A percentile compares a stretch with the other conserved stretches of the same genome.
Evolutionary conservation across 2,888 invertebrate genomes (phyloP).

Genomic region (Caradrina kadenii): DNA sequence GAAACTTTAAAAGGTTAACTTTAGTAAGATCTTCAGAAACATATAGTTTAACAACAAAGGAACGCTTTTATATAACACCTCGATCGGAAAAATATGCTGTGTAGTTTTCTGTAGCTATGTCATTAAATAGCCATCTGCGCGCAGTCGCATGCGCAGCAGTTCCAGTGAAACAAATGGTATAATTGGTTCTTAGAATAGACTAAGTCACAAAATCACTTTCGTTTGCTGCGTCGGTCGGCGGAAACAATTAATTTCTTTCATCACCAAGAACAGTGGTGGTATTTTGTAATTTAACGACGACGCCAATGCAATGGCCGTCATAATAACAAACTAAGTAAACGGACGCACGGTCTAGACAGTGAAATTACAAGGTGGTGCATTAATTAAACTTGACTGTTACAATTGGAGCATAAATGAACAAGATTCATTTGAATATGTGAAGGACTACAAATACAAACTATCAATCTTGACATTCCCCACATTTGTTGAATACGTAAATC

Average conservation of each 20-base stretch:
- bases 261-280: constrained; percentile 71
- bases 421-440: constrained; percentile 57
- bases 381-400: constrained; percentile 76
- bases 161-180: constrained; percentile 48
- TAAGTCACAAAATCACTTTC: constrained; percentile 82
- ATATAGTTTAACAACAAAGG: background rate
- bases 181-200: constrained; percentile 61
- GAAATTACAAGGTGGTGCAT: constrained; percentile 78
- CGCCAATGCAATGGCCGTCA: constrained; percentile 64
- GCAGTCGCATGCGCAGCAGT: constrained; percentile 28
- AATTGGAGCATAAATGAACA: constrained; percentile 76
- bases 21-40: constrained; percentile 12
- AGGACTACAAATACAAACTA: constrained; percentile 31
- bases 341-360: constrained; percentile 78
- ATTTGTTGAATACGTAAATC: constrained; percentile 22
- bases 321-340: constrained; percentile 71
- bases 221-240: constrained; percentile 74
- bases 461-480: constrained; percentile 13
- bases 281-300: constrained; percentile 74
- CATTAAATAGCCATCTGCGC: constrained; percentile 34
- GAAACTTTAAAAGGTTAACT: constrained; percentile 16
- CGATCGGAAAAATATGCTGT: background rate
- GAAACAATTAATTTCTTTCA: constrained; percentile 81
- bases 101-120: constrained; percentile 13
- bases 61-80: background rate